Evolutionary conservation across 1,140 invertebrate species (phyloP), one percentile per base, ranked within the genome.

Genomic region (Pogonomyrmex californicus): DNA sequence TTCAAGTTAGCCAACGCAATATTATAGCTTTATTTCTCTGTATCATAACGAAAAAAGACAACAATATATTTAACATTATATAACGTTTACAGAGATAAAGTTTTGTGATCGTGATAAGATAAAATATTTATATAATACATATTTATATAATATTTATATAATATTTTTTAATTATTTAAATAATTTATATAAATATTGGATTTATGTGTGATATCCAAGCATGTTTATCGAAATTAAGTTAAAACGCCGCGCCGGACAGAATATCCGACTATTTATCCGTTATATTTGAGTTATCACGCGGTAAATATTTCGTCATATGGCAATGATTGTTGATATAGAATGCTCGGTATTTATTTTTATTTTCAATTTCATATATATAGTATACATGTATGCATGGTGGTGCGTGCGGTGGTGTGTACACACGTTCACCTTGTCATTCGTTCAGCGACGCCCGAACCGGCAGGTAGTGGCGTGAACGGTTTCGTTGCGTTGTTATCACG

Each of bases 311-410:
- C 56, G n/a, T 60, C n/a, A 10, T 12, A 30, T 23, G 23, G 41
- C 14, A n/a, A 68, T 68, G n/a, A 68, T 68, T 68, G 4, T 68
- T 68, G 65, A 68, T 10, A 14, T 47, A 68, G 38, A 4, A 3
- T 4, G n/a, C n/a, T 68, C 41, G 30, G 4, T 12, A 41, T 1
- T 68, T 68, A 44, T 47, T 68, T 63, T 63, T 63, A 14, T 23
- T 23, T 23, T 23, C 23, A 23, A 23, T 23, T 23, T 23, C 23
- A 23, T 23, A 23, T 38, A 14, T 63, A 36, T 63, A 38, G 17
- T 10, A 2, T 36, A 36, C 33, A 7, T 63, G 17, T 63, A 63
- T 14, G 7, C 23, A 23, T 23, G 23, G 23, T 23, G 23, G 23
- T 23, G 23, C 23, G 23, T 23, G 23, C 23, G 23, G 23, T 23